A percentile compares a stretch with the other conserved stretches of the same genome.
Conservation (phyloP, 2,888 invertebrate genomes). For the Meganola albula region DNA sequence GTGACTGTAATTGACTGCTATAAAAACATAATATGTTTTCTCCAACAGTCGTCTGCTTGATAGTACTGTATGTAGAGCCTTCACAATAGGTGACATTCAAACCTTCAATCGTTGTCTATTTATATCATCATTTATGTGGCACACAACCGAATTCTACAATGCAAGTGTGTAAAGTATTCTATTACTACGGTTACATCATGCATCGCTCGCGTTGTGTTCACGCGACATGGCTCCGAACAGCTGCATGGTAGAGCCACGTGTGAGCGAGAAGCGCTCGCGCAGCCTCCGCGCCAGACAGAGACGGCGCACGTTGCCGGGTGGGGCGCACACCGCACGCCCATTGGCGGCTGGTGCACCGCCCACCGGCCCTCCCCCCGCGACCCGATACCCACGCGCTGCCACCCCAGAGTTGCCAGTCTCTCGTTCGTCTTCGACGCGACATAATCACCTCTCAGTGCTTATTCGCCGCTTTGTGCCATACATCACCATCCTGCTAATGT, state of each 20-base stretch:
- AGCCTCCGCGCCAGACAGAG: conserved; percentile 32
- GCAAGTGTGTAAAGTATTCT: conserved; percentile 41
- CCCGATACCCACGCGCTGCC: conserved; percentile 48
- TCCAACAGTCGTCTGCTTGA: conserved; percentile 17
- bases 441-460: conserved; percentile 58
- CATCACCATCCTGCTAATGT: conserved; percentile 50
- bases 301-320: conserved; percentile 36
- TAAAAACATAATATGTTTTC: conserved; percentile 15
- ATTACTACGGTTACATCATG: conserved; percentile 61
- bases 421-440: conserved; percentile 68
- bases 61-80: conserved; percentile 12
- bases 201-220: conserved; percentile 47
- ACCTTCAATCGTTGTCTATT: conserved; percentile 30
- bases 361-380: conserved; percentile 55
- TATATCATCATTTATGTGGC: conserved; percentile 35
- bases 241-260: conserved; percentile 54
- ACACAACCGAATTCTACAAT: conserved; percentile 33
- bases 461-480: conserved; percentile 67
- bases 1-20: too few species aligned
- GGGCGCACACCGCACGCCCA: conserved; percentile 60
- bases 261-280: conserved; percentile 35
- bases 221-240: conserved; percentile 61
- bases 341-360: conserved; percentile 55
- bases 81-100: conserved; percentile 26
- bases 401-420: conserved; percentile 58